Conservation (phyloP, 2,797 vertebrate species). For the Poecile montanus region DNA sequence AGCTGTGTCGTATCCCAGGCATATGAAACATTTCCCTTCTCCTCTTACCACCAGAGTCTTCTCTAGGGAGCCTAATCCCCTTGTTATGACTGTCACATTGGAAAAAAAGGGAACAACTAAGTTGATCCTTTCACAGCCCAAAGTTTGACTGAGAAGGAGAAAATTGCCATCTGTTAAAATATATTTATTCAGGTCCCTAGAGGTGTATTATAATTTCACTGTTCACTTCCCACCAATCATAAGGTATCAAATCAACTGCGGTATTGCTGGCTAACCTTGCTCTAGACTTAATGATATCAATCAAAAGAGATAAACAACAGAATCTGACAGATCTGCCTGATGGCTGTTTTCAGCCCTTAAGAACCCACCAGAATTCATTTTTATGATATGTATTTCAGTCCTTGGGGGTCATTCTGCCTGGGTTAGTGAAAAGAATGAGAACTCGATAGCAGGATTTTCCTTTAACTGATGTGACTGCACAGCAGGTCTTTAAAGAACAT, state of each 20-base stretch:
- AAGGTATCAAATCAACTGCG: conserved; percentile 53
- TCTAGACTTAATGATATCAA: conserved; percentile 57
- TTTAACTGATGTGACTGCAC: conserved; percentile 31
- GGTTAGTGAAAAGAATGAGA: conserved; percentile 27
- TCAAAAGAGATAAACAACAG: conserved; percentile 51
- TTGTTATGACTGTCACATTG: background rate
- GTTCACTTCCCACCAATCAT: conserved; percentile 63
- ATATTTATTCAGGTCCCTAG: conserved; percentile 27
- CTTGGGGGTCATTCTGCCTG: conserved; percentile 3
- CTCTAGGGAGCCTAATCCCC: conserved; percentile 4
- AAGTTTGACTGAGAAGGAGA: conserved; percentile 11
- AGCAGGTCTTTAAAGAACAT: conserved; percentile 38
- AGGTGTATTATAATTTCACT: conserved; percentile 66
- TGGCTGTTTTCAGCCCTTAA: conserved; percentile 19
- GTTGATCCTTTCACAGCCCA: background rate
- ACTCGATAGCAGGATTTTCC: background rate
- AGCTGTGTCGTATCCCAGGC: background rate
- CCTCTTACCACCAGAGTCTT: background rate
- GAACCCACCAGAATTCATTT: conserved; percentile 30
- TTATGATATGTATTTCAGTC: conserved; percentile 30
- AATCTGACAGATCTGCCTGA: conserved; percentile 32
- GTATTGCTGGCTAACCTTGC: conserved; percentile 63
- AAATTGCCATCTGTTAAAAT: background rate
- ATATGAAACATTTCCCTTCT: background rate
- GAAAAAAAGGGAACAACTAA: background rate